Percentiles rank a stretch among this genome's conserved stretches.
Conservation (phyloP, 2,113 vertebrate genomes). For the Hystrix brachyura region DNA sequence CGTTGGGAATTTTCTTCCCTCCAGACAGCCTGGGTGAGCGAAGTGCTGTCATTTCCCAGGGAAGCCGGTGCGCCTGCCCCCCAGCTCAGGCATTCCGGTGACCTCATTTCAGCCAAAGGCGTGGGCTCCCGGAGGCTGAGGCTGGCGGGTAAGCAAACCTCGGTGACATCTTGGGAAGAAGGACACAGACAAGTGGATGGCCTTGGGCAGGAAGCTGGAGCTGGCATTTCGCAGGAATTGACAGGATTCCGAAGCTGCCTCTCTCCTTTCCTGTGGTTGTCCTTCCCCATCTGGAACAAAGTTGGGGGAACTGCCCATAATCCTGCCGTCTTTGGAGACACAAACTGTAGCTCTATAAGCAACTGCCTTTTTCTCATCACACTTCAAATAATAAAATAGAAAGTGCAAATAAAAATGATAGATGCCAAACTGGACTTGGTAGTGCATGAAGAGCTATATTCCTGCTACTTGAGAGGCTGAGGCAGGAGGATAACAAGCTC, state of each 20-base stretch:
- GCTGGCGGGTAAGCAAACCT: background rate
- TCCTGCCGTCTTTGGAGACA: background rate
- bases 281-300: background rate
- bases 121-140: background rate
- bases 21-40: slow-evolving; percentile 14
- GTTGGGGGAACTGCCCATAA: background rate
- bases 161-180: slow-evolving; percentile 24
- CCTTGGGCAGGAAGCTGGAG: background rate
- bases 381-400: slow-evolving; percentile 4
- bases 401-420: background rate
- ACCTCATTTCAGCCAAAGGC: slow-evolving; percentile 61
- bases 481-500: background rate
- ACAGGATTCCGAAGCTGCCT: background rate
- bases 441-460: background rate
- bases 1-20: slow-evolving; percentile 48
- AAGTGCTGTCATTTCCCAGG: background rate
- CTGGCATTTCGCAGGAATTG: background rate
- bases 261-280: background rate
- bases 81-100: slow-evolving; percentile 34
- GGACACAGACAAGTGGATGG: background rate
- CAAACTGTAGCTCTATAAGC: background rate
- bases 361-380: background rate
- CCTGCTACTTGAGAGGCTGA: background rate
- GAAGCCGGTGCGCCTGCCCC: background rate
- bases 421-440: background rate